Base-by-base conservation (phyloP, 2,888 invertebrate species). In the Adelognathus sp. region DNA sequence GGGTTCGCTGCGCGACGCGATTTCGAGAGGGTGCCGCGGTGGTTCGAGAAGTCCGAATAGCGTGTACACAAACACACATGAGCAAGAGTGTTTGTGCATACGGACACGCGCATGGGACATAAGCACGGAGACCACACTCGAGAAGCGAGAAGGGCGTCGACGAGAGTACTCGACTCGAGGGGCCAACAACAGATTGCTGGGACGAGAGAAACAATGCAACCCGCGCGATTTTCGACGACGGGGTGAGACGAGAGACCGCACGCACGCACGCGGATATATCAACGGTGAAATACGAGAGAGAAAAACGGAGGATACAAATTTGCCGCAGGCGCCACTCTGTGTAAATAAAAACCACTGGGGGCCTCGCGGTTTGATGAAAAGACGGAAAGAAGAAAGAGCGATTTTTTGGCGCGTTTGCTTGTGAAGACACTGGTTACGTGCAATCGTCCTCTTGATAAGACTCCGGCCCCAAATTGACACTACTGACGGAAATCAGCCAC, bases 131-230 rank as follows among this genome's bases (percentile, higher is more conserved):
- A 50, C n/a, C 50, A 52, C 66, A 78, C 78, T 78, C 66, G 73
- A 73, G 58, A 60, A 69, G 69, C 69, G 74, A 78, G 78, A 70
- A 78, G 78, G 74, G 78, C 78, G 74, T 64, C 74, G 73, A 87
- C 82, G 85, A 89, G 89, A 86, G 87, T 88, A 75, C 81, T 88
- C 86, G 88, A 90, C 85, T 90, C 88, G 88, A 89, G 89, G n/a
- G 85, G 79, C 86, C 88, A 85, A 88, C 88, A 88, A 88, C 89
- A 89, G 88, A 90, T 89, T 89, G 89, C 87, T 85, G 84, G 85
- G 85, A 86, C 84, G 85, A 83, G 85, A 86, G 88, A 90, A 89
- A 90, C 90, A 90, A 90, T 88, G 83, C 86, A 81, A 81, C 79
- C 61, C 52, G 64, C 56, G 64, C 75, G 72, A 76, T 78, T 78